These are phyloP conservation scores for Mythimna ferrago DNA, from an alignment of 2,888 invertebrate genomes.

Conservation along the genomic window DNA sequence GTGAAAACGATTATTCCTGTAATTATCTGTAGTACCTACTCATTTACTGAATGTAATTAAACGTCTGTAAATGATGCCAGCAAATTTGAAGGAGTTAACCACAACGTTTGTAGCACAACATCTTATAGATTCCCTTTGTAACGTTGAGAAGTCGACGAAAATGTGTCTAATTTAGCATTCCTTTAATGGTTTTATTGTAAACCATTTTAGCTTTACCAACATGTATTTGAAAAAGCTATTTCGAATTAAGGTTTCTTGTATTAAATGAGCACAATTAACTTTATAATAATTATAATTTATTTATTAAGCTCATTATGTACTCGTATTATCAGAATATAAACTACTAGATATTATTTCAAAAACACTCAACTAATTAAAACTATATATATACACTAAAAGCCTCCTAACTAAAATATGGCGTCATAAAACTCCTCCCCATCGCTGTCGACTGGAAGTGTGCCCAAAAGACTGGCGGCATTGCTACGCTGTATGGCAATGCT, in stretches of 20 bases:
- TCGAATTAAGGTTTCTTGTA: constrained; percentile 33
- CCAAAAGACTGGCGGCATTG: no score
- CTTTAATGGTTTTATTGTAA: constrained; percentile 19
- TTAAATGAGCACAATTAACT: constrained; percentile 14
- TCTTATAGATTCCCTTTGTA: constrained; percentile 50
- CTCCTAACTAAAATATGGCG: no score
- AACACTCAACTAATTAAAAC: no score
- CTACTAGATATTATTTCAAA: no score
- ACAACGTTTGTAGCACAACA: constrained; percentile 29
- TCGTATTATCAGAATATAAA: no score
- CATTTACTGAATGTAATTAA: constrained; percentile 28
- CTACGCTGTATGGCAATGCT: no score
- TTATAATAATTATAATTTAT: no score
- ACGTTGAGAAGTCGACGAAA: constrained; percentile 36
- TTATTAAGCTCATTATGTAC: no score
- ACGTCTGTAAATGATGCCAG: constrained; percentile 42
- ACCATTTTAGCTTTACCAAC: constrained; percentile 30
- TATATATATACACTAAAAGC: no score
- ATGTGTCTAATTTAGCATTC: constrained; percentile 39
- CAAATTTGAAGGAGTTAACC: constrained; percentile 45
- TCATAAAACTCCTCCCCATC: no score
- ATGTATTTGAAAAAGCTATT: constrained; percentile 27
- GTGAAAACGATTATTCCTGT: background rate
- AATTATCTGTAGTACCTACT: constrained; percentile 12
- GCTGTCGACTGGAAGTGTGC: no score